Conservation (phyloP, 2,113 vertebrate species). For the Hypomesus transpacificus region DNA sequence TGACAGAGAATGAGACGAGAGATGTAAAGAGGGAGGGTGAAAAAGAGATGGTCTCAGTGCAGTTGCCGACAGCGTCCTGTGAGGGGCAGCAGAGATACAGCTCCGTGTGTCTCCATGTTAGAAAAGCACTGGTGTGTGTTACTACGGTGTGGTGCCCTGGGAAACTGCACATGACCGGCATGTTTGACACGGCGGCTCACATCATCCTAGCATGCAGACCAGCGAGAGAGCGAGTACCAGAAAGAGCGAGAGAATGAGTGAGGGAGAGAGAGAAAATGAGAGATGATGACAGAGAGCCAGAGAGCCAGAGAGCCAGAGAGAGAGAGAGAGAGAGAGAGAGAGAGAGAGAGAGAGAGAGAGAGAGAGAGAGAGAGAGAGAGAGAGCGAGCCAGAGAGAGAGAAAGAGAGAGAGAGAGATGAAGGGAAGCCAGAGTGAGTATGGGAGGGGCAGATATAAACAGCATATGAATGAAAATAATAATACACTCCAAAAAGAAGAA, state of each 20-base stretch:
- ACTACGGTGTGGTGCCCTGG: constrained; percentile 36
- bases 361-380: background rate
- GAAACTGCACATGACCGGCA: constrained; percentile 13
- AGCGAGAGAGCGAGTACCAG: background rate
- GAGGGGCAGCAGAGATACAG: constrained; percentile 73
- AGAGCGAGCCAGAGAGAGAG: background rate
- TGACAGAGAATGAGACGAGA: background rate
- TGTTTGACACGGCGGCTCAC: constrained; percentile 26
- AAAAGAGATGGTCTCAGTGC: constrained; percentile 6
- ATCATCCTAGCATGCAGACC: background rate
- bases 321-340: background rate
- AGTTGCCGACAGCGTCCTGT: constrained; percentile 56
- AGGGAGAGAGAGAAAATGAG: background rate
- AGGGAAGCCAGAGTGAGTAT: too few relatives aligned
- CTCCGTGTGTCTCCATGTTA: constrained; percentile 28
- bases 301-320: background rate
- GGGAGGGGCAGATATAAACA: too few relatives aligned
- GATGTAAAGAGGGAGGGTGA: constrained; percentile 15
- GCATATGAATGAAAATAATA: too few relatives aligned
- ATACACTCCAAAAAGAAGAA: too few relatives aligned
- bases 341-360: background rate
- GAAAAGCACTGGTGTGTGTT: constrained; percentile 30
- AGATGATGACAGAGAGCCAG: background rate
- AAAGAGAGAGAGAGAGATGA: background rate
- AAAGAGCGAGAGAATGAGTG: background rate